Evolutionary conservation across 2,888 invertebrate species (phyloP).

Genomic region (Dynastes grantii): DNA sequence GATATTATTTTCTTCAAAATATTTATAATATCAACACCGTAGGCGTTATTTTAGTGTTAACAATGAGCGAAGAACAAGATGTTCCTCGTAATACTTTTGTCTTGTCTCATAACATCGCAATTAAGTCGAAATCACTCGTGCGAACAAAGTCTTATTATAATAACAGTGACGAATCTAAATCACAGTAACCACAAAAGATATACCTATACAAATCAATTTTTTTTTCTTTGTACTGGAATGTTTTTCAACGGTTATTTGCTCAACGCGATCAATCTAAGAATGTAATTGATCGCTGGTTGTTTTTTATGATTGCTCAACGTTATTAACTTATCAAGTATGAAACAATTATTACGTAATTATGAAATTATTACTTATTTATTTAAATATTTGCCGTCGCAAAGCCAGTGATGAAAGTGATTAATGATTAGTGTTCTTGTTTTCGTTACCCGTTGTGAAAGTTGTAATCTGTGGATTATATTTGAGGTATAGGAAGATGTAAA

Average conservation of each 20-base stretch:
- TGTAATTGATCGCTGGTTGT: not conserved
- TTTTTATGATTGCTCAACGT: not conserved
- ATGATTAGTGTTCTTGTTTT: slow-evolving; percentile 5
- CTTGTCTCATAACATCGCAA: slow-evolving; percentile 3
- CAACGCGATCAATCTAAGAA: slow-evolving; percentile 15
- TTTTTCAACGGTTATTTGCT: not conserved
- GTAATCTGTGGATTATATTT: not conserved
- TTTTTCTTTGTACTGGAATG: not conserved
- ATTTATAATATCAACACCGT: slow-evolving; percentile 23
- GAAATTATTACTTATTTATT: slow-evolving; percentile 6
- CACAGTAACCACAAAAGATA: not conserved
- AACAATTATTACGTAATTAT: slow-evolving; percentile 13
- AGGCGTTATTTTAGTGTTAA: slow-evolving; percentile 16
- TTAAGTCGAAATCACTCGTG: slow-evolving; percentile 1
- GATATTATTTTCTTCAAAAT: slow-evolving; percentile 17
- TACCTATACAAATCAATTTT: not conserved
- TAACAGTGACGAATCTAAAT: slow-evolving; percentile 18
- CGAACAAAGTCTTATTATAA: not conserved
- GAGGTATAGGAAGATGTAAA: not conserved
- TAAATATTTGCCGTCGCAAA: slow-evolving; percentile 8
- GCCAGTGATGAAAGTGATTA: slow-evolving; percentile 14
- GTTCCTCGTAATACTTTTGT: not conserved
- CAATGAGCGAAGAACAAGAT: not conserved
- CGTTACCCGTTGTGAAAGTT: slow-evolving; percentile 15
- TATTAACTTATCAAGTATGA: not conserved